Evolutionary conservation across 2,888 invertebrate genomes (phyloP).

Genomic region (Pilophorus perplexus): DNA sequence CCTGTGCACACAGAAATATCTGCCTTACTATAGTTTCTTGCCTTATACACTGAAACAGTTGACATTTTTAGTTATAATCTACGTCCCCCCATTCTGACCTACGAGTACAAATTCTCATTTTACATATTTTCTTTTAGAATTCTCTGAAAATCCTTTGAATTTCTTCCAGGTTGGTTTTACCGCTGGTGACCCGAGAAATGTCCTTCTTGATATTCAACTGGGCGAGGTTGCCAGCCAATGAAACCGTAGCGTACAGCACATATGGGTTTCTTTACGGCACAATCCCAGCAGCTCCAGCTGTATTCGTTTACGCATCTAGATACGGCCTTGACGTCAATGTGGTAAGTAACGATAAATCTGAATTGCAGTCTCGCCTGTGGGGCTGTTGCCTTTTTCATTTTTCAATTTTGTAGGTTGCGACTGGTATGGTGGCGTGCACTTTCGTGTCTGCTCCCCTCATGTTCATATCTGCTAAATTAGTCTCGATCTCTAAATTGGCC

Average conservation of each 20-base stretch:
- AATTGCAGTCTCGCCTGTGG: not conserved
- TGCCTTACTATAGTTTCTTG: too few relatives aligned
- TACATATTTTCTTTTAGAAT: too few relatives aligned
- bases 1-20: too few relatives aligned
- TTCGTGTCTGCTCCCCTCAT: conserved; percentile 92
- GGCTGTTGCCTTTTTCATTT: conserved; percentile 38
- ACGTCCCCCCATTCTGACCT: too few relatives aligned
- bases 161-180: conserved; percentile 75
- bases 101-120: too few relatives aligned
- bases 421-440: conserved; percentile 91
- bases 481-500: conserved; percentile 68
- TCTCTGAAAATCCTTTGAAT: too few relatives aligned
- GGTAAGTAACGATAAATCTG: conserved; percentile 55
- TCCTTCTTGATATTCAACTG: conserved; percentile 69
- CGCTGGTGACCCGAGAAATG: conserved; percentile 81
- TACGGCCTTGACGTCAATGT: conserved; percentile 83
- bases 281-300: conserved; percentile 93
- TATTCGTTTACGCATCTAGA: conserved; percentile 88
- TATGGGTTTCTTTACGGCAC: conserved; percentile 95
- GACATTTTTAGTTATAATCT: too few relatives aligned
- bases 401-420: conserved; percentile 68
- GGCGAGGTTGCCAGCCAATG: conserved; percentile 63
- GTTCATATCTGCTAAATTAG: conserved; percentile 92
- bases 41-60: too few relatives aligned
- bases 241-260: conserved; percentile 79